Evolutionary conservation across 2,888 invertebrate species (phyloP).

Genomic region (Scaptomyza parva): DNA sequence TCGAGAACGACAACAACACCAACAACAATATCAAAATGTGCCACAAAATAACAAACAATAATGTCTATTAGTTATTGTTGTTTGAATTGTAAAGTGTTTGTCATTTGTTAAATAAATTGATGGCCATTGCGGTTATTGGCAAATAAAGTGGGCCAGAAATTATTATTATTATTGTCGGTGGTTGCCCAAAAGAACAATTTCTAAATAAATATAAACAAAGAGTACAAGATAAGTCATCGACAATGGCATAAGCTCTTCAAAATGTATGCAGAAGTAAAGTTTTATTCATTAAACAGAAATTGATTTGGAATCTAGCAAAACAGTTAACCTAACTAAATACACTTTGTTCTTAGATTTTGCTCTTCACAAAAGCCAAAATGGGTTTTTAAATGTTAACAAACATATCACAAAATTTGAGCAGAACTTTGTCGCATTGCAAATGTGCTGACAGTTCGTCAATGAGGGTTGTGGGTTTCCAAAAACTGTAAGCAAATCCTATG

Average conservation of each 20-base stretch:
- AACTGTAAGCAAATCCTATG: slow-evolving; percentile 51
- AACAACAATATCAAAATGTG: slow-evolving; percentile 38
- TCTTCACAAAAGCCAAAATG: not conserved
- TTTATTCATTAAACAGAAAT: too few species aligned
- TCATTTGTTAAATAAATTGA: slow-evolving; percentile 80
- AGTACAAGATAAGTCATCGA: not conserved
- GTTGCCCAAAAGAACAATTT: slow-evolving; percentile 15
- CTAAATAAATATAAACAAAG: slow-evolving; percentile 9
- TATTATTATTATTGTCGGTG: slow-evolving; percentile 34
- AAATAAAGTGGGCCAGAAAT: slow-evolving; percentile 60
- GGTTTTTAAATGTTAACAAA: slow-evolving; percentile 11
- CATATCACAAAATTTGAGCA: slow-evolving; percentile 5
- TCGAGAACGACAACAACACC: too few species aligned
- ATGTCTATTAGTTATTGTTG: slow-evolving; percentile 77
- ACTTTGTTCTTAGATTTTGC: not conserved
- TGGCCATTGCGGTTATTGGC: slow-evolving; percentile 71
- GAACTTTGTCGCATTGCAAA: not conserved
- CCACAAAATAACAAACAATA: slow-evolving; percentile 62
- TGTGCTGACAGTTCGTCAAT: slow-evolving; percentile 36
- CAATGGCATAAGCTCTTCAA: slow-evolving; percentile 5
- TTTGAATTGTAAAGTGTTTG: slow-evolving; percentile 79
- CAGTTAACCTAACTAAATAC: too few species aligned
- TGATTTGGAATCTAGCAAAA: too few species aligned
- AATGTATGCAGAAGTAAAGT: too few species aligned
- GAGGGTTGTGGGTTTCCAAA: slow-evolving; percentile 19